Percentiles rank a stretch among this genome's conserved stretches.
Conservation (phyloP, 2,113 vertebrate genomes). For the Podarcis raffonei region DNA sequence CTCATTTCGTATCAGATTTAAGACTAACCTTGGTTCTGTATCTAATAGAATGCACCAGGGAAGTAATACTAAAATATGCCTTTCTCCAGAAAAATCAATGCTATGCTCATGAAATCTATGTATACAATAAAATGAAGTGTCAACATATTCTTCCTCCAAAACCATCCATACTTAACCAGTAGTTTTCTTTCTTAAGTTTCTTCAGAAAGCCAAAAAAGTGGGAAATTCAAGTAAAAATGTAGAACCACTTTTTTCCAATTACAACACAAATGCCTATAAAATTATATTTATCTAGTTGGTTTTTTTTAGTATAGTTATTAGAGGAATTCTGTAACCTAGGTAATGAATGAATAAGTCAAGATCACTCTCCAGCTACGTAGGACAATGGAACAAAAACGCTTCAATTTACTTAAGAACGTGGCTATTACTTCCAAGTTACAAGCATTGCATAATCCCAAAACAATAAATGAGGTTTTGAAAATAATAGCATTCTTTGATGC, state of each 20-base stretch:
- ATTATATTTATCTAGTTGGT: background rate
- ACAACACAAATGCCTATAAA: background rate
- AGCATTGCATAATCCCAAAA: background rate
- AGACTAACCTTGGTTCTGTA: background rate
- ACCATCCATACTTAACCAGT: background rate
- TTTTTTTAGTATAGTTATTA: background rate
- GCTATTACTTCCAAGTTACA: constrained; percentile 13
- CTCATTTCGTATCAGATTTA: background rate
- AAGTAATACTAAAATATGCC: background rate
- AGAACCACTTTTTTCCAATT: background rate
- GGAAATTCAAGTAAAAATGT: background rate
- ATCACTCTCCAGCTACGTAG: background rate
- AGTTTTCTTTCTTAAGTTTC: background rate
- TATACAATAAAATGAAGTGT: rapidly evolving
- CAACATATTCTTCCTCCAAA: background rate
- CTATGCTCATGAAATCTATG: background rate
- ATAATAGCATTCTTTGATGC: background rate
- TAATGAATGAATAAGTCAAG: background rate
- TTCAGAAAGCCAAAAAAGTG: background rate
- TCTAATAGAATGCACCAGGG: background rate
- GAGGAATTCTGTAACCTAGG: background rate
- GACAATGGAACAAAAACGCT: background rate
- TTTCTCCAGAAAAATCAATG: background rate
- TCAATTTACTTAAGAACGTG: background rate
- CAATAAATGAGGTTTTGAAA: background rate